Evolutionary conservation across 2,888 invertebrate genomes (phyloP), one percentile per base, ranked within the genome.

Genomic region (Ornithoptera priamus): DNA sequence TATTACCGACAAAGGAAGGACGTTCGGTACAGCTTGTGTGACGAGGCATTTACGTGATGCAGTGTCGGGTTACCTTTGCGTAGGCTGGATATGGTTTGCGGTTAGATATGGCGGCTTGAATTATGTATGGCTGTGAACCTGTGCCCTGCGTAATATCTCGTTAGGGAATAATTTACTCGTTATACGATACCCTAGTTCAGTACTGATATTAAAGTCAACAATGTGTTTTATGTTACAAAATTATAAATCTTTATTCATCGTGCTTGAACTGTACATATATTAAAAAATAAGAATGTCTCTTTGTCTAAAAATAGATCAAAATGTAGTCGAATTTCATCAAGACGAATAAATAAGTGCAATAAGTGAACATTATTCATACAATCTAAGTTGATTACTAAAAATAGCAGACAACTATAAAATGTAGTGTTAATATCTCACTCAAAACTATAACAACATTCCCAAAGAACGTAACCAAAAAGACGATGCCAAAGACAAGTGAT

Each of bases 1-100:
- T 76, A 57, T 66, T 22, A 68, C 74, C 72, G 68, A 81, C 81
- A 81, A 81, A 81, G 74, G 76, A 77, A 74, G 74, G 74, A 72
- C 72, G 67, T 68, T 64, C 69, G 69, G 66, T 70, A 71, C 72
- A 68, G 68, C 71, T 70, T 72, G 74, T 74, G 73, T 76, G 75
- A 74, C 72, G 70, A 70, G 77, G 74, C 71, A 73, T 75, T 76
- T 76, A 78, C 75, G 72, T 72, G 72, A 68, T 56, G 62, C 61
- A 71, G 77, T 80, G 71, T 82, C 75, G 64, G 50, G 71, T 81
- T 82, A 76, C 80, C 68, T 65, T 65, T 72, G 72, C 75, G 74
- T 73, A 74, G 72, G 71, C 17, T 68, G 46, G n/a, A 56, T 63
- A 66, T 63, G 65, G 53, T 46, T 42, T 50, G 39, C 56, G 68